phyloP scores from a whole-genome alignment of 2,888 invertebrate species.

The Zootermopsis nevadensis region DNA sequence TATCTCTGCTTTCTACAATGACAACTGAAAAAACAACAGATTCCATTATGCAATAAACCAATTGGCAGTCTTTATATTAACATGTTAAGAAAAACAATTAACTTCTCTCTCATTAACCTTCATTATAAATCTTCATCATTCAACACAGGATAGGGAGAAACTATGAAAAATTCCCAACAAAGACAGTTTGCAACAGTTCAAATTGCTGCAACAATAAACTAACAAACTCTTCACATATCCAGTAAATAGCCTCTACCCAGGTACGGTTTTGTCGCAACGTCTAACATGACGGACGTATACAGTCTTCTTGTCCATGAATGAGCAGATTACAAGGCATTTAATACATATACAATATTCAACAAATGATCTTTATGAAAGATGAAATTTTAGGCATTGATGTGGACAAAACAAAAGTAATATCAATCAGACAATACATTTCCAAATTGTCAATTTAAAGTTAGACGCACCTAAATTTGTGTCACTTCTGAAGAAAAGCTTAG shows the following conservation, averaged over 20 bases:
- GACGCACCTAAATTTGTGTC: neutral
- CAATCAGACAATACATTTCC: neutral
- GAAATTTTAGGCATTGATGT: neutral
- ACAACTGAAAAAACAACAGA: neutral
- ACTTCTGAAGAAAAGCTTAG: neutral
- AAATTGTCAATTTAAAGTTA: neutral
- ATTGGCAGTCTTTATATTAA: neutral
- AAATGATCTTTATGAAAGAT: neutral
- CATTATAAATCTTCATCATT: slow-evolving; percentile 26
- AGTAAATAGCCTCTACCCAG: slow-evolving; percentile 32
- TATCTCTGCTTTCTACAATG: no score
- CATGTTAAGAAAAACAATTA: neutral
- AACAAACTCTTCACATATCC: neutral
- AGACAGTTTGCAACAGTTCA: slow-evolving; percentile 26
- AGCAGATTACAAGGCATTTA: slow-evolving; percentile 33
- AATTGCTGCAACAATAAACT: neutral
- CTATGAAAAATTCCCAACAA: slow-evolving; percentile 24
- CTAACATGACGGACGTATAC: neutral
- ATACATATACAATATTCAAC: slow-evolving; percentile 4
- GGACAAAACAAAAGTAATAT: neutral
- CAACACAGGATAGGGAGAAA: slow-evolving; percentile 23
- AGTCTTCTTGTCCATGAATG: slow-evolving; percentile 9
- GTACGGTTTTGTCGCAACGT: neutral
- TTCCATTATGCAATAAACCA: neutral
- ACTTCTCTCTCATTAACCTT: slow-evolving; percentile 6